Conservation (phyloP, 2,888 invertebrate species). For the Eueremaeus valkanovi region DNA sequence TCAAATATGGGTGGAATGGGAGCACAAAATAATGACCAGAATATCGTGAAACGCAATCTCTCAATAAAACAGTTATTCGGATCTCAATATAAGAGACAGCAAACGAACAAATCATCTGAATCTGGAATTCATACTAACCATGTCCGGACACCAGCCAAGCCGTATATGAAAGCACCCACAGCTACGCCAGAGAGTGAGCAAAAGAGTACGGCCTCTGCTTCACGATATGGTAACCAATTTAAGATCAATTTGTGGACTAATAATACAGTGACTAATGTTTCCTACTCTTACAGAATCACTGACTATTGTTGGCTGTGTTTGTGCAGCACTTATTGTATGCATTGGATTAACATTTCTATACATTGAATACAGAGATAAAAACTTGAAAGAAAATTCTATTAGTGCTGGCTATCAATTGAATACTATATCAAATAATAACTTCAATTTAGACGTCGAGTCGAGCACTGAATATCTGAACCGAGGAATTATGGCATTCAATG, state of each 20-base stretch:
- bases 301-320: background rate
- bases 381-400: background rate
- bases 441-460: background rate
- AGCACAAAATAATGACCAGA: background rate
- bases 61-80: background rate
- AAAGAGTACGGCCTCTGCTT: too few relatives aligned
- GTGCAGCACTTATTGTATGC: background rate
- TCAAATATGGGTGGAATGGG: too few relatives aligned
- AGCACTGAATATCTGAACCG: background rate
- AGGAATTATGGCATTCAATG: constrained; percentile 17
- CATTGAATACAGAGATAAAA: background rate
- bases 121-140: too few relatives aligned
- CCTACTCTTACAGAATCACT: constrained; percentile 16
- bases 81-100: too few relatives aligned
- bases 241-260: too few relatives aligned
- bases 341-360: background rate
- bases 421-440: background rate
- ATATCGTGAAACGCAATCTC: background rate
- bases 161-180: too few relatives aligned
- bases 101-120: too few relatives aligned
- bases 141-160: too few relatives aligned
- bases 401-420: background rate
- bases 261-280: background rate
- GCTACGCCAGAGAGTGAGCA: too few relatives aligned
- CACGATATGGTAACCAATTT: too few relatives aligned